Conservation (phyloP, 2,888 invertebrate species). For the Tromatobia lineatoria region DNA sequence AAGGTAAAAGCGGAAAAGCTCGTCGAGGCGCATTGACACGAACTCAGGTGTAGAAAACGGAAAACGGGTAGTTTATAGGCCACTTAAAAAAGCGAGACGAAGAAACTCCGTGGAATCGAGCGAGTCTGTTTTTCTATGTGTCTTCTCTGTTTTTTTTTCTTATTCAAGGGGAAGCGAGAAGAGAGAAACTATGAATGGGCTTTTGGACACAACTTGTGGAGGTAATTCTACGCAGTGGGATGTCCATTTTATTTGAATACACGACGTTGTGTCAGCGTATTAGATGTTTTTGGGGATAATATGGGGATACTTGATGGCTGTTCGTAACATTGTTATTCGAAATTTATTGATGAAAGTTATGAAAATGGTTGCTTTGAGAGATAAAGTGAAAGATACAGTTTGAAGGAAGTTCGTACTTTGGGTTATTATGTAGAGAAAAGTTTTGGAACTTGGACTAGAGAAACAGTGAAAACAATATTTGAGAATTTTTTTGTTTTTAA, state of each 20-base stretch:
- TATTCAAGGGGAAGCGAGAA: conserved; percentile 13
- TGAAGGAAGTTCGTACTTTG: background rate
- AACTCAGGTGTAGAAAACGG: conserved; percentile 37
- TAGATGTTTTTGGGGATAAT: background rate
- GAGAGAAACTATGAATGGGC: conserved; percentile 38
- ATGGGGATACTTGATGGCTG: background rate
- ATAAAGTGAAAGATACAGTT: background rate
- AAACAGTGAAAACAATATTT: too few relatives aligned
- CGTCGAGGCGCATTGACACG: conserved; percentile 20
- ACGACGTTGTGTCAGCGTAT: conserved; percentile 7
- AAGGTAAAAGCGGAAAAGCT: conserved; percentile 55
- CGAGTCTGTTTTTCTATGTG: conserved; percentile 18
- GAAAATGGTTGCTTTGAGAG: background rate
- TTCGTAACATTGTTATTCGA: conserved; percentile 1
- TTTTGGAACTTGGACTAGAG: too few relatives aligned
- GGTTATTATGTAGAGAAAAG: too few relatives aligned
- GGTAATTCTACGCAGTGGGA: conserved; percentile 1
- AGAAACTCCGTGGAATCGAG: conserved; percentile 38
- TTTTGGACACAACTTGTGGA: conserved; percentile 14
- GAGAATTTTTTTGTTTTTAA: too few relatives aligned
- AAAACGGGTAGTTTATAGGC: conserved; percentile 73
- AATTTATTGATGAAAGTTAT: background rate
- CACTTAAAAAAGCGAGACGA: conserved; percentile 70
- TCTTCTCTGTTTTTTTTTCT: conserved; percentile 10
- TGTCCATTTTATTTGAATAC: background rate